These are phyloP conservation scores for Phataginus tricuspis DNA, from an alignment of 2,797 vertebrate species.

Conservation along the genomic window DNA sequence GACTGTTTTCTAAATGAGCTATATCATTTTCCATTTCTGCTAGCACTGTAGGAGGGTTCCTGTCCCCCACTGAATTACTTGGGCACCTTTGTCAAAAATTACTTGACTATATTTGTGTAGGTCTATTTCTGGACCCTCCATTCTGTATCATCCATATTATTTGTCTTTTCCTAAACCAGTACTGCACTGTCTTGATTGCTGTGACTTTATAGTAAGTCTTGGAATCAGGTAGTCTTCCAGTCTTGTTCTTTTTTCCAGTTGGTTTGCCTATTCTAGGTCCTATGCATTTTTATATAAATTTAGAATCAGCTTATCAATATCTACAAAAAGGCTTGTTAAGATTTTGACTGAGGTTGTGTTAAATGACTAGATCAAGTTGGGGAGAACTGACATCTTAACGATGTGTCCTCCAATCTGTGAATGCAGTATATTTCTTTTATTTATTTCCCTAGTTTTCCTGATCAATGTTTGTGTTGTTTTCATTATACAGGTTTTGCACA, in stretches of 20 bases:
- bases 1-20: neutral
- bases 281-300: neutral
- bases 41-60: neutral
- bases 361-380: neutral
- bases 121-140: neutral
- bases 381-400: neutral
- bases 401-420: neutral
- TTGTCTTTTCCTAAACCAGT: neutral
- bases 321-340: neutral
- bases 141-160: neutral
- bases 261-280: neutral
- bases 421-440: neutral
- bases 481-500: neutral
- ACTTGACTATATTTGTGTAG: neutral
- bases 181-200: neutral
- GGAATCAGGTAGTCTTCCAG: neutral
- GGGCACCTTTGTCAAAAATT: neutral
- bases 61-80: neutral
- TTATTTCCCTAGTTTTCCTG: neutral
- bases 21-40: neutral
- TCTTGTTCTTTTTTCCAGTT: conserved; percentile 5
- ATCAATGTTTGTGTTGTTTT: neutral
- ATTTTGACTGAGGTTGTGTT: neutral
- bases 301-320: neutral
- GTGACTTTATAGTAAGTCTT: neutral